A percentile compares a stretch with the other conserved stretches of the same genome.
Conservation (phyloP, 92 coral and sea anemone genomes). For the Bergia puertoricense region DNA sequence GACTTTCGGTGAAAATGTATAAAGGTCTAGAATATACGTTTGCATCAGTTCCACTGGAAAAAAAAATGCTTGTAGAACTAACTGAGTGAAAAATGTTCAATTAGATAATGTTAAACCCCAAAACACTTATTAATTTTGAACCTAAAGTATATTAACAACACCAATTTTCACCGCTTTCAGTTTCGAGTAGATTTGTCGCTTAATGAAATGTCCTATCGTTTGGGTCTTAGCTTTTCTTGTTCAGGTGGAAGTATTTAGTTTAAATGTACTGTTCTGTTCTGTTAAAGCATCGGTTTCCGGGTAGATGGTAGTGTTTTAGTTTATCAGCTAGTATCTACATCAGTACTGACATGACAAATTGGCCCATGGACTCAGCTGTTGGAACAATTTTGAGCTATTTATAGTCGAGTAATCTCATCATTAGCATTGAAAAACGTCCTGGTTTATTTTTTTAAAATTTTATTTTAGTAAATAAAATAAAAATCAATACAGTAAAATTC, state of each 20-base stretch:
- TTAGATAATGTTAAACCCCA: neutral
- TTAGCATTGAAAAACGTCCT: neutral
- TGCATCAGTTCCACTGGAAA: neutral
- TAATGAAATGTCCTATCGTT: neutral
- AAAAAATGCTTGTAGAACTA: neutral
- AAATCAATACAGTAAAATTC: no score
- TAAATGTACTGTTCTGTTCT: neutral
- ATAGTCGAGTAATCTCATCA: neutral
- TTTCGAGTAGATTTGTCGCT: neutral
- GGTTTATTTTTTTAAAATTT: no score
- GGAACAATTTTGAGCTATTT: neutral
- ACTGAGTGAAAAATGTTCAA: neutral
- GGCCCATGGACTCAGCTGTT: neutral
- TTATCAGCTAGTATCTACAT: neutral
- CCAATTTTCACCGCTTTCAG: neutral
- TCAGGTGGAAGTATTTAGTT: neutral
- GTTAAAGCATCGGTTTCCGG: neutral
- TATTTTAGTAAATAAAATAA: no score
- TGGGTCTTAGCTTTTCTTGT: neutral
- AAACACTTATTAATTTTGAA: no score
- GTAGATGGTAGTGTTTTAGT: neutral
- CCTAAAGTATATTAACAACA: neutral
- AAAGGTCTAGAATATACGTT: no score
- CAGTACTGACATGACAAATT: no score
- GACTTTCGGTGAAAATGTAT: neutral